A percentile compares a stretch with the other conserved stretches of the same genome.
These are phyloP conservation scores for Sebastolobus altivelis DNA, from an alignment of 2,797 vertebrate genomes.

Conservation along the genomic window DNA sequence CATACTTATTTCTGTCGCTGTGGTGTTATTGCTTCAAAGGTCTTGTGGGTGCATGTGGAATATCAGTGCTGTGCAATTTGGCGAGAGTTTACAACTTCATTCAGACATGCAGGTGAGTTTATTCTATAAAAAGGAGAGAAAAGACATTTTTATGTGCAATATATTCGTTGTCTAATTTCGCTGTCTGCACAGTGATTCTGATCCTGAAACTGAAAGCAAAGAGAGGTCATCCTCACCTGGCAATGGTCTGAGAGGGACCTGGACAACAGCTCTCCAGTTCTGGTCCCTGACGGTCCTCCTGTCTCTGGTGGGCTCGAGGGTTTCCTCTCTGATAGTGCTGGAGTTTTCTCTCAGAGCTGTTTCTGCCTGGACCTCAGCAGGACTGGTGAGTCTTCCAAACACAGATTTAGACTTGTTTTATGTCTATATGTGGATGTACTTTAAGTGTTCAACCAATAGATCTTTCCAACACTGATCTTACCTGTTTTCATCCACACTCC, in stretches of 20 bases:
- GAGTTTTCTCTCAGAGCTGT: constrained; percentile 91
- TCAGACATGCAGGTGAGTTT: constrained; percentile 86
- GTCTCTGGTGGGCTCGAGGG: constrained; percentile 84
- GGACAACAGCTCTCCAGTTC: constrained; percentile 74
- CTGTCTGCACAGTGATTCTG: constrained; percentile 53
- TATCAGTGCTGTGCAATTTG: constrained; percentile 87
- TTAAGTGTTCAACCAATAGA: neutral
- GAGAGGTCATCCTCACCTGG: constrained; percentile 20
- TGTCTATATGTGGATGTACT: neutral
- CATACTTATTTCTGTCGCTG: neutral
- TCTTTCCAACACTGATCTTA: neutral
- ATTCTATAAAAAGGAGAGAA: neutral
- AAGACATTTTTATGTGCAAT: neutral
- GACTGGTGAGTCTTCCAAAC: constrained; percentile 78
- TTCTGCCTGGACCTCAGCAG: constrained; percentile 77
- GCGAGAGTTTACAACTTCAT: constrained; percentile 88
- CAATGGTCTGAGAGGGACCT: constrained; percentile 24
- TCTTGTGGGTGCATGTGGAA: constrained; percentile 87
- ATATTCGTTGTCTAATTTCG: neutral
- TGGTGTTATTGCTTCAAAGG: constrained; percentile 74
- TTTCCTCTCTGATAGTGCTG: constrained; percentile 89
- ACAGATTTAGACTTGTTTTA: neutral
- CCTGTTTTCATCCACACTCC: neutral
- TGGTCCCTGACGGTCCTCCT: constrained; percentile 79
- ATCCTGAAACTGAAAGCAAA: constrained; percentile 29